Percentiles rank a stretch among this genome's conserved stretches.
These are phyloP conservation scores for Cenopis cana DNA, from an alignment of 2,888 invertebrate species.

Conservation along the genomic window DNA sequence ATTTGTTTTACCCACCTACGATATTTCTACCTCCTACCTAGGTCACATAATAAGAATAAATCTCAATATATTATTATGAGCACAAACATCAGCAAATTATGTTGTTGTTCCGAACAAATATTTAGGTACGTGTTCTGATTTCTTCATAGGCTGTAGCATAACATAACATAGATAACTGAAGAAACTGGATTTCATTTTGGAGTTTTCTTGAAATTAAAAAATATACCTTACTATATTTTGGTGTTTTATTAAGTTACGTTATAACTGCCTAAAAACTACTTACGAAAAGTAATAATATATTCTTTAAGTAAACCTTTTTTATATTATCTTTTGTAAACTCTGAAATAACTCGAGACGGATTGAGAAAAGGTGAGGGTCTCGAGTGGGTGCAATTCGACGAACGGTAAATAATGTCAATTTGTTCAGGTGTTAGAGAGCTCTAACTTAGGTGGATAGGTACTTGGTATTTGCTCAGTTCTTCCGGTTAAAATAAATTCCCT, in stretches of 20 bases:
- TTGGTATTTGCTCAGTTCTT: slow-evolving; percentile 49
- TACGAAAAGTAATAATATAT: too few species aligned
- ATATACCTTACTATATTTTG: too few species aligned
- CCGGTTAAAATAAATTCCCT: slow-evolving; percentile 32
- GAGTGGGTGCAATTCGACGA: slow-evolving; percentile 43
- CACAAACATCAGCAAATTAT: slow-evolving; percentile 33
- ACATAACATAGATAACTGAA: too few species aligned
- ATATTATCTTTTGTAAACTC: background rate
- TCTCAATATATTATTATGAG: slow-evolving; percentile 35
- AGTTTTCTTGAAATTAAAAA: background rate
- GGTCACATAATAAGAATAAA: slow-evolving; percentile 33
- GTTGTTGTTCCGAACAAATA: slow-evolving; percentile 27
- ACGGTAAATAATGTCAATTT: slow-evolving; percentile 57
- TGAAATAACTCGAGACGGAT: background rate
- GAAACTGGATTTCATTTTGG: background rate
- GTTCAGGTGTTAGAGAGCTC: slow-evolving; percentile 60
- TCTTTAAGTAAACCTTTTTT: background rate
- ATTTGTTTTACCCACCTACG: slow-evolving; percentile 37
- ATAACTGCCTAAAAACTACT: too few species aligned
- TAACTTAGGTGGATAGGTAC: slow-evolving; percentile 51
- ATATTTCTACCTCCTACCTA: slow-evolving; percentile 22
- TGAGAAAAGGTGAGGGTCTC: slow-evolving; percentile 21
- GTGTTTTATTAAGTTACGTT: too few species aligned
- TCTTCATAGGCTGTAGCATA: too few species aligned
- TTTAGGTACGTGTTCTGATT: slow-evolving; percentile 29